Conservation (phyloP, 2,888 invertebrate genomes). For the Pristionchus maxplancki region DNA sequence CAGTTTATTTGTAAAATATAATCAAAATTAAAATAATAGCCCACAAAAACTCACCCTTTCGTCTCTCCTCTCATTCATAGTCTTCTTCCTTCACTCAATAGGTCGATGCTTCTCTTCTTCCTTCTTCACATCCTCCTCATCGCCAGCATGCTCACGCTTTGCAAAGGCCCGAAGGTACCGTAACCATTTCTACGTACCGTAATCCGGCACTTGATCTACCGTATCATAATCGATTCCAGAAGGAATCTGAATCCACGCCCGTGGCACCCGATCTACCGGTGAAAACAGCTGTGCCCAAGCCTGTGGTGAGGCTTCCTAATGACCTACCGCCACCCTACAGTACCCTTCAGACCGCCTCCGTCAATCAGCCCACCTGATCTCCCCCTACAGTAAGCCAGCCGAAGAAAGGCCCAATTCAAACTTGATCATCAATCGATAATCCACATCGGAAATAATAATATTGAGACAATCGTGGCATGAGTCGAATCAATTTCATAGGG, state of each 20-base stretch:
- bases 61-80: not conserved
- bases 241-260: not conserved
- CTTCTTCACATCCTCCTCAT: conserved; percentile 13
- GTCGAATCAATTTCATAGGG: not conserved
- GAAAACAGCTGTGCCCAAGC: not conserved
- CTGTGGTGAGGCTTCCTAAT: not conserved
- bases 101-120: not conserved
- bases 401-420: conserved; percentile 27
- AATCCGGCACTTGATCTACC: not conserved
- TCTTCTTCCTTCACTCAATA: not conserved
- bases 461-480: not conserved
- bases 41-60: not conserved
- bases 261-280: not conserved
- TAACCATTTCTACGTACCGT: not conserved
- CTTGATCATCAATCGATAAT: not conserved
- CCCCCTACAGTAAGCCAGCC: not conserved
- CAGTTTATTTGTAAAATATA: not conserved
- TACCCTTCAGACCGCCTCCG: not conserved
- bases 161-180: not conserved
- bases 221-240: not conserved
- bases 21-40: not conserved
- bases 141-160: not conserved
- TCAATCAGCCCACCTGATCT: not conserved
- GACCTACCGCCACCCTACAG: not conserved
- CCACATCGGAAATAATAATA: not conserved